These are phyloP conservation scores for Heliconius congener DNA, from an alignment of 1,140 invertebrate genomes.

Conservation along the genomic window DNA sequence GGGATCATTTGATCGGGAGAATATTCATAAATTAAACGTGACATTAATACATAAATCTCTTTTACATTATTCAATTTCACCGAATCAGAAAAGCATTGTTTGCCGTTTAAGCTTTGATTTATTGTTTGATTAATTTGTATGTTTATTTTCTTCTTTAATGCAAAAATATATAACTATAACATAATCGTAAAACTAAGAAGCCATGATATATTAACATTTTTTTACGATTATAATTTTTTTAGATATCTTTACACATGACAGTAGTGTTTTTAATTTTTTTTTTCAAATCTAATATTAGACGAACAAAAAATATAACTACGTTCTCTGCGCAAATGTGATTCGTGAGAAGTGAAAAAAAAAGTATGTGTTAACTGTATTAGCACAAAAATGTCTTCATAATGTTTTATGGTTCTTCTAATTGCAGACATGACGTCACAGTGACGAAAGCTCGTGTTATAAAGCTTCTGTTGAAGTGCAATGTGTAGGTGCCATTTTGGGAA, in stretches of 20 bases:
- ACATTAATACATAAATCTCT: constrained; percentile 1
- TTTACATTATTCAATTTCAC: constrained; percentile 6
- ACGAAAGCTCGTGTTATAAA: constrained; percentile 31
- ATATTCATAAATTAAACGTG: constrained; percentile 6
- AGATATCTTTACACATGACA: too few relatives aligned
- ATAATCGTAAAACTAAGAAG: neutral
- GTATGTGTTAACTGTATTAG: neutral
- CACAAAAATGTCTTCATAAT: neutral
- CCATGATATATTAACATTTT: neutral
- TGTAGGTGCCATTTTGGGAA: constrained; percentile 21
- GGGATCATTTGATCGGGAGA: constrained; percentile 9
- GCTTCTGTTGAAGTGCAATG: constrained; percentile 21
- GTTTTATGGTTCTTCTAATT: constrained; percentile 44
- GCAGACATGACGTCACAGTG: constrained; percentile 45
- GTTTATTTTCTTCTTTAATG: neutral
- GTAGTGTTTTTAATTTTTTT: too few relatives aligned
- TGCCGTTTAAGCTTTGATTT: constrained; percentile 1
- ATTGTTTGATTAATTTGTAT: neutral
- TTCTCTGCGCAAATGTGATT: neutral
- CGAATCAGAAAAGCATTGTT: constrained; percentile 1
- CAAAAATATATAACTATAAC: neutral
- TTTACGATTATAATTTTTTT: too few relatives aligned
- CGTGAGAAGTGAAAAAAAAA: neutral
- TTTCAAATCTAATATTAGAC: too few relatives aligned
- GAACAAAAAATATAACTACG: too few relatives aligned